phyloP scores from a whole-genome alignment of 2,113 vertebrate species.

The Istiophorus platypterus region DNA sequence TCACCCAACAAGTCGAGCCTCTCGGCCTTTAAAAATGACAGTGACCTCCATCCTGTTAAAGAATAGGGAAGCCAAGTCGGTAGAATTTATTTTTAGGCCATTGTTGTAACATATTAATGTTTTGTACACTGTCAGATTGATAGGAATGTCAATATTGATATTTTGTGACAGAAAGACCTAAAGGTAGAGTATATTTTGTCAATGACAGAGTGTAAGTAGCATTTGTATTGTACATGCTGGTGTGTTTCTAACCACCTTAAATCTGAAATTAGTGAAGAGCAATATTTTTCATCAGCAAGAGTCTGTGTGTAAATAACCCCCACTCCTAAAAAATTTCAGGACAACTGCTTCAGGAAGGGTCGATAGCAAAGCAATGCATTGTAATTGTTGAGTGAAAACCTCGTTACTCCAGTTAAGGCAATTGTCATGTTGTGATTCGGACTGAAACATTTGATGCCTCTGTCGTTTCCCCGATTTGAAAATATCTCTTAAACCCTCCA shows the following conservation, averaged over 20 bases:
- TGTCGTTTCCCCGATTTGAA: not conserved
- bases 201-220: constrained; percentile 34
- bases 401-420: too few relatives aligned
- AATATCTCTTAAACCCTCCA: not conserved
- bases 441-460: not conserved
- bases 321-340: not conserved
- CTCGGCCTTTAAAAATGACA: constrained; percentile 1
- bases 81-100: constrained; percentile 7
- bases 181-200: constrained; percentile 63
- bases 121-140: constrained; percentile 1
- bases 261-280: constrained; percentile 51
- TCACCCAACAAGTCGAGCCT: not conserved
- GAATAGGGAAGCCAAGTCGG: not conserved
- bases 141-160: constrained; percentile 34
- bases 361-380: not conserved
- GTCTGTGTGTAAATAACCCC: constrained; percentile 50
- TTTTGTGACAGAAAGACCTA: constrained; percentile 52
- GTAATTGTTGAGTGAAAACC: not conserved
- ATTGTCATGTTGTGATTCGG: not conserved
- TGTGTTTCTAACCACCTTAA: constrained; percentile 37
- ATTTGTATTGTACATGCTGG: constrained; percentile 46
- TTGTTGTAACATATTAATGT: constrained; percentile 23
- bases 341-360: not conserved
- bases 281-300: constrained; percentile 65
- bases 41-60: not conserved